phyloP scores from a whole-genome alignment of 2,113 vertebrate species.

The Acrocephalus arundinaceus region DNA sequence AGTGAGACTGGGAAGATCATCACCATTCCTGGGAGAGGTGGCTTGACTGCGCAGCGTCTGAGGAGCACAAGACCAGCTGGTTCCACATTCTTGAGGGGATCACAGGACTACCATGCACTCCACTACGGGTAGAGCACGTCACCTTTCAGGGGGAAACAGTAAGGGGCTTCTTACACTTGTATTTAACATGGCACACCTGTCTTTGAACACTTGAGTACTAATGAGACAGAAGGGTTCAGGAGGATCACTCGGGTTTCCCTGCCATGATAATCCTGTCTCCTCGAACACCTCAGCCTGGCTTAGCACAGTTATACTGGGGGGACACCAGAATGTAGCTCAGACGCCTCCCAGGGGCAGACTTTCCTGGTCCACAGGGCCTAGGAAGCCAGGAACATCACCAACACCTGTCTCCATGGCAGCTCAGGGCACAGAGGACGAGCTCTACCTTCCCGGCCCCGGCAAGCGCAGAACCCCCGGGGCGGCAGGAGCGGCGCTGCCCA shows the following conservation, averaged over 20 bases:
- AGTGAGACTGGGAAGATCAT: background rate
- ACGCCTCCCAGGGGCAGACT: fast-evolving
- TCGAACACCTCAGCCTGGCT: fast-evolving
- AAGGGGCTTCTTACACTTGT: background rate
- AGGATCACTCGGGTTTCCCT: fast-evolving
- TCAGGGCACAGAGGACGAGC: background rate
- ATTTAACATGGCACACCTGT: fast-evolving
- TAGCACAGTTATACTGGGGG: fast-evolving
- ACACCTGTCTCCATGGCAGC: fast-evolving
- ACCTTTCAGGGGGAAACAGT: background rate
- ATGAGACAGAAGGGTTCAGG: fast-evolving
- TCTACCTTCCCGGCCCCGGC: too few species aligned
- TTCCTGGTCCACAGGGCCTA: background rate
- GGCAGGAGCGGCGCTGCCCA: background rate
- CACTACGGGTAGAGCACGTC: fast-evolving
- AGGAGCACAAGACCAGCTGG: background rate
- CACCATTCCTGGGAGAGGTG: fast-evolving
- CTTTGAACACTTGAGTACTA: background rate
- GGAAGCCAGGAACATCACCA: background rate
- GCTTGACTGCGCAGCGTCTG: fast-evolving
- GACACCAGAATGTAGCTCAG: fast-evolving
- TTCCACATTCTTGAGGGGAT: fast-evolving
- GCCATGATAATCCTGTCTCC: fast-evolving
- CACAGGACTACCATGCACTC: background rate
- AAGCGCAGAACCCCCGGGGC: fast-evolving